These are phyloP conservation scores for Candidula unifasciata DNA, from an alignment of 2,888 invertebrate species.

Conservation along the genomic window DNA sequence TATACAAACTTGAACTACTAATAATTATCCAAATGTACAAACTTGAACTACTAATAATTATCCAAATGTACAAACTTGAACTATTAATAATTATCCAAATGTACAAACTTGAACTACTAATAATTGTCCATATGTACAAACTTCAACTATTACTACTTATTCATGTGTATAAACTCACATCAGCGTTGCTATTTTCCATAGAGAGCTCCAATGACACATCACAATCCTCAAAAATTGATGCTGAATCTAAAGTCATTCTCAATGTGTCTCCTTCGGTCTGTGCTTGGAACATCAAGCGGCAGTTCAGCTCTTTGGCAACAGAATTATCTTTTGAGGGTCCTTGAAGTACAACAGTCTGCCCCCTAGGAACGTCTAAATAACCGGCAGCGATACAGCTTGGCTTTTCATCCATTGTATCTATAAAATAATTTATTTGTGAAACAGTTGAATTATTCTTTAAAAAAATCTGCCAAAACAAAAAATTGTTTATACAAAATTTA, in stretches of 20 bases:
- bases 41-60: no score
- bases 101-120: no score
- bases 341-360: constrained; percentile 7
- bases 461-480: background rate
- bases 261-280: constrained; percentile 36
- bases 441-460: background rate
- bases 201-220: constrained; percentile 25
- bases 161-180: constrained; percentile 38
- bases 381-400: constrained; percentile 30
- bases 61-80: no score
- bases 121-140: no score
- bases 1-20: no score
- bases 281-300: constrained; percentile 26
- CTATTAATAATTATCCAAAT: no score
- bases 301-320: background rate
- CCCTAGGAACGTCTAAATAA: constrained; percentile 39
- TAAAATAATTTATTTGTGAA: background rate
- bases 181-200: background rate
- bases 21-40: no score
- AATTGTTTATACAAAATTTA: background rate
- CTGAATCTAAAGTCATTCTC: background rate
- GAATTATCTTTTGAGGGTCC: background rate
- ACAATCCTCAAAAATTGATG: constrained; percentile 33
- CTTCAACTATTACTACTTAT: no score
- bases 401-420: constrained; percentile 43